A percentile compares a stretch with the other conserved stretches of the same genome.
Conservation (phyloP, 2,888 invertebrate genomes). For the Ochropleura leucogaster region DNA sequence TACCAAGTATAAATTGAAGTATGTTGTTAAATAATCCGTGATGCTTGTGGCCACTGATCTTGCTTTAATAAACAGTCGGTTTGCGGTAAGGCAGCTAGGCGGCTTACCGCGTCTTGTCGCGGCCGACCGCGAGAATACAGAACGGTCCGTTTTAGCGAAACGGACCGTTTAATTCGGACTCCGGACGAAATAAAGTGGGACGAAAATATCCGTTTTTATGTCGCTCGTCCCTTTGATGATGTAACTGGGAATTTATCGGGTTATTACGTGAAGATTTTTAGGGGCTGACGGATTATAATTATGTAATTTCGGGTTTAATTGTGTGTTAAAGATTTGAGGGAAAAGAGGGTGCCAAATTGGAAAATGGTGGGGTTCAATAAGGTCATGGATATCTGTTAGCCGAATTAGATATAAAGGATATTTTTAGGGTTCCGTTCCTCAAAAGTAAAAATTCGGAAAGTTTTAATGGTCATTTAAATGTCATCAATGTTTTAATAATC, state of each 20-base stretch:
- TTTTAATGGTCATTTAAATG: background rate
- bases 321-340: background rate
- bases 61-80: slow-evolving; percentile 33
- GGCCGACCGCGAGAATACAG: slow-evolving; percentile 38
- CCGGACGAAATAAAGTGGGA: slow-evolving; percentile 40
- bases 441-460: too few relatives aligned
- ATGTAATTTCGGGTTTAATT: slow-evolving; percentile 10
- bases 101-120: slow-evolving; percentile 44
- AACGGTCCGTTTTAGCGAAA: too few relatives aligned
- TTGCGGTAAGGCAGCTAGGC: slow-evolving; percentile 31
- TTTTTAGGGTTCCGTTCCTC: background rate
- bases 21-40: slow-evolving; percentile 7
- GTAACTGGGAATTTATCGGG: slow-evolving; percentile 32
- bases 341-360: background rate
- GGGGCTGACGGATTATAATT: slow-evolving; percentile 12
- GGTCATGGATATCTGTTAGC: background rate
- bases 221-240: slow-evolving; percentile 45
- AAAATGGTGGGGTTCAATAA: background rate
- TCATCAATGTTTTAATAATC: too few relatives aligned
- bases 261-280: slow-evolving; percentile 41
- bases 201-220: slow-evolving; percentile 48
- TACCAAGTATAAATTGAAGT: background rate
- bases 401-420: background rate
- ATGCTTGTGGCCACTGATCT: slow-evolving; percentile 32
- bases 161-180: slow-evolving; percentile 47